Evolutionary conservation across 2,113 vertebrate genomes (phyloP), one percentile per base, ranked within the genome.

Genomic region (Pseudopodoces humilis): DNA sequence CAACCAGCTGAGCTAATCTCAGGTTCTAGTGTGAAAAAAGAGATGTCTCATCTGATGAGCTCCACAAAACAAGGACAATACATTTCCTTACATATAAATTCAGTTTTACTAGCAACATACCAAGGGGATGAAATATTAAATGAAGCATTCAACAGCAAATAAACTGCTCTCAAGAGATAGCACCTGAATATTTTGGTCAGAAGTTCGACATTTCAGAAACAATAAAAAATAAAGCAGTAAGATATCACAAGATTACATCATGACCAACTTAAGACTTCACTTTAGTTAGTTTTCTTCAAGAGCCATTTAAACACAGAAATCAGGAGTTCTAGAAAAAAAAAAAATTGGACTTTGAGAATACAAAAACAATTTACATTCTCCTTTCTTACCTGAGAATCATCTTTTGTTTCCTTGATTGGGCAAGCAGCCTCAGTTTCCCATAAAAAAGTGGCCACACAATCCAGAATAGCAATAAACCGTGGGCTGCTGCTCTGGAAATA

Each of bases 401-500:
- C 96, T 56, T 97, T 97, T 46, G 93, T 94, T 30, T 96, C 97
- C n/a, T 95, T 97, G 89, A 99, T 96, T 63, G 98, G 98, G 65
- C 99, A 99, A 50, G 99, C 99, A 27, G 99, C 99, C 59, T 98
- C 98, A 1, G 99, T 99, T 91, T 99, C 98, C 99, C 99, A 99
- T 56, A 98, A 91, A 94, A 99, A 99, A 7, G 96, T 99, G 47
- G 97, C 97, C 24, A 98, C 97, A 25, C 99, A 99, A 90, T 99
- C 99, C 97, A 98, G 98, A 87, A 93, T 97, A 56, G 97, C 95
- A 56, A 99, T 89, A 93, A 99, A 99, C 13, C 94, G 97, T 6
- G 98, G 99, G 35, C 98, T 97, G 52, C 96, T 98, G 15, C 96
- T 97, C 99, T 99, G 93, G 11, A 97, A 98, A 87, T 18, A 97